Evolutionary conservation across 2,113 vertebrate genomes (phyloP), one percentile per base, ranked within the genome.

Genomic region (Caretta caretta): DNA sequence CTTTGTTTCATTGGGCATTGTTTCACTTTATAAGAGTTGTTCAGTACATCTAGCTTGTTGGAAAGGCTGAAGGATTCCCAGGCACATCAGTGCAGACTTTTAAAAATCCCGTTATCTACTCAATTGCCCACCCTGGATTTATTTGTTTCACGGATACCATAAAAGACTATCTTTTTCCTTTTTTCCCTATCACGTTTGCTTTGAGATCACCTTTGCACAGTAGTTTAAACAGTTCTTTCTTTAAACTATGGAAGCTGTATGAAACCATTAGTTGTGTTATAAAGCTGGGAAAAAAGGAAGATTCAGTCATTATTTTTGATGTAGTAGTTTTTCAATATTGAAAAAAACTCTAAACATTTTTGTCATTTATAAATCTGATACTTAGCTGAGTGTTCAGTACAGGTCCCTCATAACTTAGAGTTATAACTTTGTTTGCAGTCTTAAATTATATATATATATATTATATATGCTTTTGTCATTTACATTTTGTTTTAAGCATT

Each of bases 1-100:
- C 93, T 97, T 96, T 98, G 92, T 97, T 97, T 97, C 94, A 92
- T 69, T 85, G 83, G 54, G 31, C 85, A 96, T 97, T 98, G 96
- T 97, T 94, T 96, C 88, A 78, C 29, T 98, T 97, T 96, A 94
- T 95, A 97, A 92, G 91, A 92, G 46, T 87, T 90, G 83, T 94
- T 95, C 84, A 93, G 94, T 90, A 93, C 93, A 94, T 98, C 94
- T 92, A 93, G 96, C 65, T 89, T 88, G 79, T 84, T 97, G 92
- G 93, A 97, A 98, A 80, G 86, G 59, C 89, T 91, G 84, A 92
- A 95, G 92, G 87, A 95, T 97, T 97, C 81, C 97, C 93, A 88
- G 75, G n/a, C 84, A 9, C 69, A 59, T 50, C 10, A 29, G 87
- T 65, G 46, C 78, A 79, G 90, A 42, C 80, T 90, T 90, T 35